Conservation (phyloP, 2,888 invertebrate species). For the Crematogaster levior region DNA sequence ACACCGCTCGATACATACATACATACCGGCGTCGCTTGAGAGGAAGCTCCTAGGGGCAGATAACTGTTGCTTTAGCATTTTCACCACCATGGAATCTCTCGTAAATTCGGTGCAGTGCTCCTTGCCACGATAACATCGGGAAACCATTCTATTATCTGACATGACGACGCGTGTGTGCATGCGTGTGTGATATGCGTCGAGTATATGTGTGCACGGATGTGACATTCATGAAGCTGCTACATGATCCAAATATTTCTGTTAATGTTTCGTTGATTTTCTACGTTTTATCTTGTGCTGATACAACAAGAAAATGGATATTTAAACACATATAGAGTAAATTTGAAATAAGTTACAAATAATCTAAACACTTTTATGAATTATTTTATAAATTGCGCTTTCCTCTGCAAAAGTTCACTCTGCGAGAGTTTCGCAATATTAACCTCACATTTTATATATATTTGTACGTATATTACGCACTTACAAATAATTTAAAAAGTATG, state of each 20-base stretch:
- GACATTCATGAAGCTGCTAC: conserved; percentile 9
- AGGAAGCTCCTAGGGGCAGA: conserved; percentile 22
- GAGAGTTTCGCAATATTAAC: neutral
- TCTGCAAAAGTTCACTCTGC: neutral
- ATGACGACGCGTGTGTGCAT: neutral
- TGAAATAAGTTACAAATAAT: neutral
- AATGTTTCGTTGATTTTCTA: neutral
- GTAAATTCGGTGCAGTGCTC: conserved; percentile 66
- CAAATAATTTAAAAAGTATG: conserved; percentile 21
- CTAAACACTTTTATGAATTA: too few species aligned
- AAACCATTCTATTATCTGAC: conserved; percentile 70
- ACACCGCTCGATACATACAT: neutral
- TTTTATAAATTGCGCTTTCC: neutral
- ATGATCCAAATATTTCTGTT: conserved; percentile 26
- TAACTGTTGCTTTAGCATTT: conserved; percentile 74
- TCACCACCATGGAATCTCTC: conserved; percentile 70
- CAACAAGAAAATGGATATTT: neutral
- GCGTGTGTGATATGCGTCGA: neutral
- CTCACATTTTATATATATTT: neutral
- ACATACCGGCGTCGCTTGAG: neutral
- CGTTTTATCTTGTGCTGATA: neutral
- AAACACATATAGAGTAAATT: neutral
- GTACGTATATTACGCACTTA: conserved; percentile 1
- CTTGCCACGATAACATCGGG: conserved; percentile 67
- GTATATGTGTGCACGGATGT: neutral